Evolutionary conservation across 2,888 invertebrate species (phyloP), one percentile per base, ranked within the genome.

Genomic region (Saturnia pavonia): DNA sequence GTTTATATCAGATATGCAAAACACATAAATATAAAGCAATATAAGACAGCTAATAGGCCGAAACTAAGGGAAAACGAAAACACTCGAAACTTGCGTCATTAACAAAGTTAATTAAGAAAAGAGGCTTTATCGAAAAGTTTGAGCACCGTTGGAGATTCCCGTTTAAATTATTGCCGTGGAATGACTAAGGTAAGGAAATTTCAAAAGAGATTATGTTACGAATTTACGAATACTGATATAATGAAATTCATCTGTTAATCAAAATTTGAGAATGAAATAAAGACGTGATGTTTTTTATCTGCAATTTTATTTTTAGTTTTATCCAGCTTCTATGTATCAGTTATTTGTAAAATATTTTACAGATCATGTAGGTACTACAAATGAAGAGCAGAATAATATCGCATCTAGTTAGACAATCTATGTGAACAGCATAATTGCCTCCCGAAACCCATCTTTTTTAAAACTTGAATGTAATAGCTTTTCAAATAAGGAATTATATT

Each of bases 71-170:
- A 76, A 77, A 77, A 78, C 72, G 74, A 73, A 77, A 79, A 74
- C 78, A 76, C 74, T 77, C 72, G 68, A 72, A 84, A 84, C 81
- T 85, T 84, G 79, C 74, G 78, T 83, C 84, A 85, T 85, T 83
- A 85, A 78, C 75, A 73, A 81, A 77, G 74, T 78, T 81, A 79
- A 80, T 80, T 78, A 78, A 78, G 77, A 78, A 78, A 68, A 71
- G 67, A 70, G 67, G 85, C 87, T 87, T 85, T 86, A 86, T 87
- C 78, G 81, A 79, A 78, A 86, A 88, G 79, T 86, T 86, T 76
- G 74, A 67, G 78, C 73, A 78, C 57, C 54, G 45, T 60, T 68
- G 54, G 54, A 27, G 45, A 19, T 48, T 22, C 65, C 54, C 45
- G 27, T 73, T 73, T 70, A 73, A 71, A 71, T 71, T 69, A 73